Evolutionary conservation across 2,797 vertebrate species (phyloP).

Genomic region (Hoplostethus atlanticus): DNA sequence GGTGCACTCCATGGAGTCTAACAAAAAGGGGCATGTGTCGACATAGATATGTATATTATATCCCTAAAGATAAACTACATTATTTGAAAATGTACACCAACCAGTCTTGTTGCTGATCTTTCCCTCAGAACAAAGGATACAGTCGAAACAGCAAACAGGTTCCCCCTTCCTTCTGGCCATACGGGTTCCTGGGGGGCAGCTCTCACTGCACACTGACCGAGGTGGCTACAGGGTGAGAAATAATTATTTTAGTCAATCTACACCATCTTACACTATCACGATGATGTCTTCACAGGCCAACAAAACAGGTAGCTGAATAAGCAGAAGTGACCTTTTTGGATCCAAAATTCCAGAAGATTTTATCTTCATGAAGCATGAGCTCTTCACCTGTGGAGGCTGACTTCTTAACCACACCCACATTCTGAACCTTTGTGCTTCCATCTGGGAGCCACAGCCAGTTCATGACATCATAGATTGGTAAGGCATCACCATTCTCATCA

Average conservation of each 20-base stretch:
- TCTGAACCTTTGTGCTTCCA: slow-evolving; percentile 49
- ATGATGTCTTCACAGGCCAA: neutral
- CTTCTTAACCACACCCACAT: slow-evolving; percentile 61
- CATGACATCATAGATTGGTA: slow-evolving; percentile 76
- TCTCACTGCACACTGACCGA: slow-evolving; percentile 76
- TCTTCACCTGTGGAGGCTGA: slow-evolving; percentile 46
- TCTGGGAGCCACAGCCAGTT: slow-evolving; percentile 63
- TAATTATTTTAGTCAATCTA: neutral
- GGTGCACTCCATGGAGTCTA: slow-evolving; percentile 76
- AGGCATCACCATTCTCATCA: slow-evolving; percentile 77
- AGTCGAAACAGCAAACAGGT: slow-evolving; percentile 83
- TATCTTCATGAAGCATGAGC: slow-evolving; percentile 69
- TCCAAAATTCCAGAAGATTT: slow-evolving; percentile 79
- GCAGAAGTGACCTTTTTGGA: slow-evolving; percentile 27
- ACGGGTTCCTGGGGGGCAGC: slow-evolving; percentile 77
- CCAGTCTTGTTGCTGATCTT: slow-evolving; percentile 77
- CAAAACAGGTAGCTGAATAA: neutral
- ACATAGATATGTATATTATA: neutral
- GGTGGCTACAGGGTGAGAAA: slow-evolving; percentile 53
- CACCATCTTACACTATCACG: neutral
- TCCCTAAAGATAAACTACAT: neutral
- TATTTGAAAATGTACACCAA: slow-evolving; percentile 34
- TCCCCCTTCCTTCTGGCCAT: slow-evolving; percentile 64
- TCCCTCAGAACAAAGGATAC: slow-evolving; percentile 73
- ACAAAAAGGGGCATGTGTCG: neutral